These are phyloP conservation scores for Tiaroga cobitis DNA, from an alignment of 2,797 vertebrate species.

Conservation along the genomic window DNA sequence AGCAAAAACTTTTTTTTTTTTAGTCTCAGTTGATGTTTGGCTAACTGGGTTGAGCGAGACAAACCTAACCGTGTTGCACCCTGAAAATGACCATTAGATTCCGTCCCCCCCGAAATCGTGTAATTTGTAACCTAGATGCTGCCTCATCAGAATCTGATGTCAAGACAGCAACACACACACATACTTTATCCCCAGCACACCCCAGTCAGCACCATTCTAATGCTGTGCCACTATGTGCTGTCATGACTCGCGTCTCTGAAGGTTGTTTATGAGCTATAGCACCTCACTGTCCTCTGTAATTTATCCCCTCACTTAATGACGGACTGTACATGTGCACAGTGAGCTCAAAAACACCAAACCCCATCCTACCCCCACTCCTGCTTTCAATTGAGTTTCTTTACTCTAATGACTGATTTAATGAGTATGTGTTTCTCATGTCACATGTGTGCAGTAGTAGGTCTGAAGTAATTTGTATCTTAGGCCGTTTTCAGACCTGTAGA, in stretches of 20 bases:
- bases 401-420: neutral
- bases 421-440: conserved; percentile 5
- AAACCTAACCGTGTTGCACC: neutral
- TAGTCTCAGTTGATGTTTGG: neutral
- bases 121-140: conserved; percentile 14
- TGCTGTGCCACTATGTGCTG: conserved; percentile 18
- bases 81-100: neutral
- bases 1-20: neutral
- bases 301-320: conserved; percentile 49
- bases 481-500: too few species aligned
- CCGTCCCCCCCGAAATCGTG: neutral
- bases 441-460: neutral
- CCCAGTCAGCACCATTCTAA: conserved; percentile 38
- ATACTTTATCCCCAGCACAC: conserved; percentile 5
- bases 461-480: neutral
- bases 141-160: conserved; percentile 50
- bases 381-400: neutral
- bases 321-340: conserved; percentile 27
- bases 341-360: conserved; percentile 7
- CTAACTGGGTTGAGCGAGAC: neutral
- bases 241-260: conserved; percentile 45
- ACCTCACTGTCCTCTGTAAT: conserved; percentile 44
- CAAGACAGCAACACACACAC: neutral
- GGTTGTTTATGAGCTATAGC: conserved; percentile 39
- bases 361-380: neutral